A percentile compares a stretch with the other conserved stretches of the same genome.
phyloP scores from a whole-genome alignment of 2,888 invertebrate genomes.

The Morpho deidamia region DNA sequence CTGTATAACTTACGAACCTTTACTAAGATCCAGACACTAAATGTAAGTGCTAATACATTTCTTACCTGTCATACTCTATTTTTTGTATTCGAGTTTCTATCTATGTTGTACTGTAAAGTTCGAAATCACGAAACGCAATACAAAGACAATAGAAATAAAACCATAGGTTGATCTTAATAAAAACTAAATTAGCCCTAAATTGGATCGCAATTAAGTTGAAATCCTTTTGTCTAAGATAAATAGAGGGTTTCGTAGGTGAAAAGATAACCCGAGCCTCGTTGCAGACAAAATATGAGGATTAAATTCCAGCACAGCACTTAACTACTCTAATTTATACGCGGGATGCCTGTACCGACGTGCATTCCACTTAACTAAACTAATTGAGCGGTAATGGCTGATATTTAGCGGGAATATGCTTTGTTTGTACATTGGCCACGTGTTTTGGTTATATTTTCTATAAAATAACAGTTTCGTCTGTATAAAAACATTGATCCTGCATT shows the following conservation, averaged over 20 bases:
- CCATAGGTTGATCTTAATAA: slow-evolving; percentile 15
- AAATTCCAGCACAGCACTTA: slow-evolving; percentile 76
- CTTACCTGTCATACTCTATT: no score
- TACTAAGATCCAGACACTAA: no score
- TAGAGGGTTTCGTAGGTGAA: slow-evolving; percentile 61
- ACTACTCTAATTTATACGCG: slow-evolving; percentile 74
- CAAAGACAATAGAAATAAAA: slow-evolving; percentile 12
- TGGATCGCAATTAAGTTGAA: slow-evolving; percentile 33
- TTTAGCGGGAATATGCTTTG: slow-evolving; percentile 49
- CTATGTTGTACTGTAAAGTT: no score
- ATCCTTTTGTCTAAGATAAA: slow-evolving; percentile 38
- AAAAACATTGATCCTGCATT: neutral
- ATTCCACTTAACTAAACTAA: slow-evolving; percentile 66
- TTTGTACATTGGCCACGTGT: slow-evolving; percentile 15
- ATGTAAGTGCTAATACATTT: no score
- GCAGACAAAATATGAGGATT: slow-evolving; percentile 77
- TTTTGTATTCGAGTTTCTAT: no score
- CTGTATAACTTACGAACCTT: no score
- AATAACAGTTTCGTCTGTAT: slow-evolving; percentile 5
- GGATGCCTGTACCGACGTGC: slow-evolving; percentile 49
- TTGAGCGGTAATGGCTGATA: slow-evolving; percentile 68
- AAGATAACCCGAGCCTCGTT: slow-evolving; percentile 67
- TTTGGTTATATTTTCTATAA: slow-evolving; percentile 4
- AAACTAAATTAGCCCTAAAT: slow-evolving; percentile 40
- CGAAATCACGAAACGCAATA: neutral